Conservation (phyloP, 2,797 vertebrate species). For the Alca torda region DNA sequence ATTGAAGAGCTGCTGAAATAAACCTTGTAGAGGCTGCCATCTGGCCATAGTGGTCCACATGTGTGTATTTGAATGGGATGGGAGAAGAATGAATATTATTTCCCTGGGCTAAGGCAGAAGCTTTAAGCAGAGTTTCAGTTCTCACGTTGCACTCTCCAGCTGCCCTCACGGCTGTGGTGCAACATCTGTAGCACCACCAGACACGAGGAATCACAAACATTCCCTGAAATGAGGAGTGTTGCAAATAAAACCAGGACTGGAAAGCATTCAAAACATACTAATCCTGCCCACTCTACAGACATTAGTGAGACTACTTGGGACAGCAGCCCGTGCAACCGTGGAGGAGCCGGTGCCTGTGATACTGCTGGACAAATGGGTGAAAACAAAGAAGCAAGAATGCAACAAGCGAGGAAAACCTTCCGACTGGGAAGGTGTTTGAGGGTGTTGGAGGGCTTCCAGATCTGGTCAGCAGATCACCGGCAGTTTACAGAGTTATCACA, state of each 20-base stretch:
- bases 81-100: background rate
- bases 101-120: background rate
- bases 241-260: slow-evolving; percentile 4
- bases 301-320: background rate
- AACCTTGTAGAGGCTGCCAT: background rate
- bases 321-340: background rate
- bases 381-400: background rate
- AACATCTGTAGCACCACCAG: background rate
- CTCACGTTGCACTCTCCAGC: background rate
- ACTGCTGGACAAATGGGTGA: background rate
- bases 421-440: background rate
- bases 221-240: background rate
- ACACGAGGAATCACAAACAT: background rate
- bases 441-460: background rate
- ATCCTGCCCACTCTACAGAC: background rate
- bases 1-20: background rate
- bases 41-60: background rate
- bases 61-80: background rate
- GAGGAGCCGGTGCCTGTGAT: background rate
- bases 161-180: background rate
- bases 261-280: background rate
- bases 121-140: background rate
- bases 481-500: background rate
- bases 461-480: background rate
- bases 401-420: background rate